Conservation (phyloP, 1,140 invertebrate species). For the Sipha flava region DNA sequence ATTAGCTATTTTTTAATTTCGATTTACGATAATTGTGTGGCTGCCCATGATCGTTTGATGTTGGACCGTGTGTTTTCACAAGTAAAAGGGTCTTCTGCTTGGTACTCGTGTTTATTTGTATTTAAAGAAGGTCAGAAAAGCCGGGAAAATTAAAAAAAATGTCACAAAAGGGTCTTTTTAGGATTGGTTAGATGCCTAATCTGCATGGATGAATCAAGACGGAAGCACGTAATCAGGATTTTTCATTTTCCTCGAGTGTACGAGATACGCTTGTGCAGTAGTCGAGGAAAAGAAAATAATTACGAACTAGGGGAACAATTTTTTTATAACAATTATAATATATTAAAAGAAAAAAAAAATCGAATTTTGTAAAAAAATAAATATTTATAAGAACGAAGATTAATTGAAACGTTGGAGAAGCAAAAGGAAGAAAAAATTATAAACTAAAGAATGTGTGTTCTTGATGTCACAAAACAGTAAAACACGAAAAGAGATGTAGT, state of each 20-base stretch:
- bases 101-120: too few species aligned
- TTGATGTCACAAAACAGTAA: background rate
- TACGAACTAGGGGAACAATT: background rate
- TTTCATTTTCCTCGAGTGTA: background rate
- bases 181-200: background rate
- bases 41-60: background rate
- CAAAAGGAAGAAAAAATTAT: background rate
- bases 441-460: background rate
- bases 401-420: background rate
- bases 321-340: background rate
- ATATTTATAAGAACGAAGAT: background rate
- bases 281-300: background rate
- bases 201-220: background rate
- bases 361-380: background rate
- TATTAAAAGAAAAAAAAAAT: background rate
- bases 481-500: background rate
- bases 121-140: background rate
- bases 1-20: background rate
- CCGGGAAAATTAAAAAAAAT: background rate
- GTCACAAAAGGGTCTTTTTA: background rate
- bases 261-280: background rate
- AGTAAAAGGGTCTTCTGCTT: background rate
- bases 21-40: background rate
- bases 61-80: background rate
- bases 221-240: background rate